Evolutionary conservation across 2,797 vertebrate genomes (phyloP), one percentile per base, ranked within the genome.

Genomic region (Pempheris klunzingeri): DNA sequence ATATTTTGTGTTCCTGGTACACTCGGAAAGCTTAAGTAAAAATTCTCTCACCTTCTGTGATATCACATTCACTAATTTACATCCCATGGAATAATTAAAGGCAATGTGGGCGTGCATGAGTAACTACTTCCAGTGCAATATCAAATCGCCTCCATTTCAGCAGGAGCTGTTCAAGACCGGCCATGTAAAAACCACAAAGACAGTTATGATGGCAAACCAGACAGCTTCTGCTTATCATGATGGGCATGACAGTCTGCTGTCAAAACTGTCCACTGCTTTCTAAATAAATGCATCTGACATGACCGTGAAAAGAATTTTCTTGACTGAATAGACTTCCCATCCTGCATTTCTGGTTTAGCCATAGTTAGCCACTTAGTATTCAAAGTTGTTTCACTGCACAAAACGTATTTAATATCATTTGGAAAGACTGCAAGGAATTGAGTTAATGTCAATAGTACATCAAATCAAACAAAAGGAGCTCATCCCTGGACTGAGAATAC

Each of bases 121-220:
- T 60, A 60, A 78, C 61, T 54, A 65, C 54, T 57, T 57, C n/a
- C 65, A n/a, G 39, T 67, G 39, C 30, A 46, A 49, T 62, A 72
- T 60, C 61, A 62, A 75, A 78, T 55, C 9, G 26, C 13, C 28
- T 17, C 49, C 10, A 41, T 50, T 62, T 62, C 7, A 60, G 41
- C 41, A 43, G 34, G 52, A 60, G 41, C 61, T 57, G 68, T 43
- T 62, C 24, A 22, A 65, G 70, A 79, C 38, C 34, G 59, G 46
- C 62, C 69, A 59, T 63, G 63, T 67, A 71, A 74, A 63, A 76
- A 47, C 15, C 49, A 53, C 69, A 76, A 47, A 38, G 52, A 61
- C 60, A 69, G 44, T n/a, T 55, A 28, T 77, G 71, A 62, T 44
- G 54, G 41, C 28, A 59, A 47, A 44, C 9, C 12, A 54, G 82